Base-by-base conservation (phyloP, 2,113 vertebrate species). In the Hemibates koningsi region DNA sequence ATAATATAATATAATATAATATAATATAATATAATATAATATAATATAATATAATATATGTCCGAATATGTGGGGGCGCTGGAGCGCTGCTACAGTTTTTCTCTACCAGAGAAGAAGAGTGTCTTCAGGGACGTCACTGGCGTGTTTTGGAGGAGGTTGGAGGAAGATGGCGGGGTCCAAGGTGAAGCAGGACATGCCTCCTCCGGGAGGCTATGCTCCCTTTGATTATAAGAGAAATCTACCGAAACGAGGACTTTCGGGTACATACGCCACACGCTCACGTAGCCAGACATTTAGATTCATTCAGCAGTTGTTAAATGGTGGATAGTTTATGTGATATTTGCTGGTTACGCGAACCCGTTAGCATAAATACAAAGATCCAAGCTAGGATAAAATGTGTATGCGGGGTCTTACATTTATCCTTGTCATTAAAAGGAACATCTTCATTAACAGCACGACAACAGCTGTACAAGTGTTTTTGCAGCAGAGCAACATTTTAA, bases 111-210 rank as follows among this genome's bases (percentile, higher is more conserved):
- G 87, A 93, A 85, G 36, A 91, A 91, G 88, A 41, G 17, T 3
- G 1, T 1, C 3, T 3, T n/a, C 1, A 1, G 16, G 86, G 81
- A 90, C 86, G 92, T 92, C 88, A 90, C 29, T 80, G 7, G 21
- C 32, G 17, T 91, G 86, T 84, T 86, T 76, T 32, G 34, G 50
- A 7, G 73, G 34, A 52, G 36, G 82, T 83, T 1, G 34, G 80
- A 76, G 89, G 10, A 97, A 95, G 36, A 99, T 99, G 98, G 97
- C 98, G 94, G 95, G 96, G 29, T 95, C 96, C 94, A 99, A 99
- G 98, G 98, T 99, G 98, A 99, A 98, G 96, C 98, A 99, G 98
- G 98, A 99, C 97, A 98, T 98, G 98, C 95, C 98, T 85, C 98
- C 98, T 9, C 87, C 91, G 17, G 98, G 98, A 90, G 98, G 98